phyloP scores from a whole-genome alignment of 1,140 invertebrate species.

The Ips nitidus region DNA sequence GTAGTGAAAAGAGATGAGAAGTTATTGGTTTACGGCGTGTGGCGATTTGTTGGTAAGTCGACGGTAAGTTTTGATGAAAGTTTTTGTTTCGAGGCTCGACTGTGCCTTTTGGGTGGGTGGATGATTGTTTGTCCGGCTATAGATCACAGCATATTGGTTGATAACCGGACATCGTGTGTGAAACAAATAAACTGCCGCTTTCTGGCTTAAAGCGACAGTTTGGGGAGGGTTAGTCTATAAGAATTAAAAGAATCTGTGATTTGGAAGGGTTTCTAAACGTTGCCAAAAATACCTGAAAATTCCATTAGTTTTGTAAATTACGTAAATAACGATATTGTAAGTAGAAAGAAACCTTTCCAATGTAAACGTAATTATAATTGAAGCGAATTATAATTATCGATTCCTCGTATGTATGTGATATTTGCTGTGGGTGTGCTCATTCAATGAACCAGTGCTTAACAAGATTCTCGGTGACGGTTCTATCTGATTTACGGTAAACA shows the following conservation, averaged over 20 bases:
- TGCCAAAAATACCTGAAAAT: constrained; percentile 50
- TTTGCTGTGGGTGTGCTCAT: constrained; percentile 28
- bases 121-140: constrained; percentile 31
- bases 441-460: background rate
- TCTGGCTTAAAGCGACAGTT: constrained; percentile 33
- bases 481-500: background rate
- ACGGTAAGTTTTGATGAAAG: constrained; percentile 47
- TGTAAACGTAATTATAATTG: constrained; percentile 52
- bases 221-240: constrained; percentile 33
- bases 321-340: constrained; percentile 23
- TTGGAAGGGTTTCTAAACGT: constrained; percentile 50
- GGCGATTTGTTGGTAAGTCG: constrained; percentile 29
- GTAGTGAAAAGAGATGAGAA: constrained; percentile 37
- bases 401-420: constrained; percentile 53
- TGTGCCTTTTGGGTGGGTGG: constrained; percentile 48
- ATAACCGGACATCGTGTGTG: constrained; percentile 15
- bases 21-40: constrained; percentile 11
- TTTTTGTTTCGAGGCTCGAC: constrained; percentile 46
- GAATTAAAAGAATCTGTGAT: constrained; percentile 51
- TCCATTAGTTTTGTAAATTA: constrained; percentile 48
- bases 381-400: constrained; percentile 49
- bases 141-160: constrained; percentile 6
- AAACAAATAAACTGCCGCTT: constrained; percentile 31
- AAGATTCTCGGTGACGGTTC: too few relatives aligned
- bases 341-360: constrained; percentile 50